These are phyloP conservation scores for Amblyjoppa fuscipennis DNA, from an alignment of 2,888 invertebrate species.

Conservation along the genomic window DNA sequence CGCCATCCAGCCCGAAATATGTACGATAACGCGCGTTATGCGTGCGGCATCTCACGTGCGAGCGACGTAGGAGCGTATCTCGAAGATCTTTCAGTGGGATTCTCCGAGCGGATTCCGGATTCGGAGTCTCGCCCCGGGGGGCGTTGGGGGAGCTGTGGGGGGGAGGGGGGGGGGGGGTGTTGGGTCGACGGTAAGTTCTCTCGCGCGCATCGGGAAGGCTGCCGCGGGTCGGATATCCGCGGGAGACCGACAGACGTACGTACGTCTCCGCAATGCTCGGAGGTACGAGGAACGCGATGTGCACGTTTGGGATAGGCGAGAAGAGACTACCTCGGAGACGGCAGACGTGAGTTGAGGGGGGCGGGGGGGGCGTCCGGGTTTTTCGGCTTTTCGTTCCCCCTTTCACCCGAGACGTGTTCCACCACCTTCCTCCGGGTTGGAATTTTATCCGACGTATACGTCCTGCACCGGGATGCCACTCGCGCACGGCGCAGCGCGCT, in stretches of 20 bases:
- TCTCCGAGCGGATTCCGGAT: conserved; percentile 13
- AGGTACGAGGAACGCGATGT: not conserved
- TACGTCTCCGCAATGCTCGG: conserved; percentile 22
- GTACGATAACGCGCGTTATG: conserved; percentile 1
- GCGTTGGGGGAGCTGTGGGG: not conserved
- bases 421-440: conserved; percentile 43
- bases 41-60: not conserved
- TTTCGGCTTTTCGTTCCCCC: conserved; percentile 44
- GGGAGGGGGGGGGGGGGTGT: not conserved
- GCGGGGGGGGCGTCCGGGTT: conserved; percentile 37
- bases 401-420: conserved; percentile 50
- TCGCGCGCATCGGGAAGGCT: conserved; percentile 20
- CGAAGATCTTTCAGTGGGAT: not conserved
- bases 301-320: not conserved
- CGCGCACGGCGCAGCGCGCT: conserved; percentile 13
- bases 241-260: conserved; percentile 39
- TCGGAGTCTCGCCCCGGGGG: conserved; percentile 11
- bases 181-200: not conserved
- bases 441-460: conserved; percentile 60
- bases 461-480: conserved; percentile 40
- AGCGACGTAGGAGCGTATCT: not conserved
- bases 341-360: not conserved
- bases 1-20: not conserved
- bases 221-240: conserved; percentile 28
- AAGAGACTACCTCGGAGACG: not conserved